Evolutionary conservation across 2,888 invertebrate genomes (phyloP), one percentile per base, ranked within the genome.

Genomic region (Pseudococcus viburni): DNA sequence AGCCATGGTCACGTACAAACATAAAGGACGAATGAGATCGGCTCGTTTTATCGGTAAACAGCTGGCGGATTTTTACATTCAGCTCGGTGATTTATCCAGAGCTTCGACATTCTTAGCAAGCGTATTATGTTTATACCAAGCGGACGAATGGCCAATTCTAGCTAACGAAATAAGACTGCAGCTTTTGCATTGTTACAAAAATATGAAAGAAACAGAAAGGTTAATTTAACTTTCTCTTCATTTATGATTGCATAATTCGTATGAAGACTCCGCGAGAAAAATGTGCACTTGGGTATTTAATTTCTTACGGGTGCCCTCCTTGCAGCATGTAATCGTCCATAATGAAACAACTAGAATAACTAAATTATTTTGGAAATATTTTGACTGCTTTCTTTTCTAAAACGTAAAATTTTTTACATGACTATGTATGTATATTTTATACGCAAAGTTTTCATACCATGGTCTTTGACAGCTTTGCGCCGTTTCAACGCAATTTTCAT

Each of bases 1-100:
- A 89, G 97, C 98, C 0, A 98, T 98, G 94, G 97, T 98, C 86
- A 98, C 98, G 0, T 98, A 97, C 91, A 99, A 99, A 91, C 98
- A 98, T 92, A 97, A 98, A 89, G 95, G 96, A 0, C 93, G 96
- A 89, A 91, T 94, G 90, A 93, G 94, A 91, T 97, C 96, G 88
- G 98, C 98, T 0, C 94, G 93, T 96, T 89, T 87, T 84, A 96
- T 98, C 89, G 98, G 98, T 0, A 94, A 96, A 64, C 96, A 98
- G 91, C 92, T 99, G 85, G 98, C 98, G 0, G 94, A 95, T 42
- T 98, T 98, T 91, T 98, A 99, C 92, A 95, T 96, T 90, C 95
- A 95, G 89, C 93, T 96, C 11, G 96, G 96, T 0, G 96, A 97
- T 91, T 95, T 96, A 0, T 95, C 96, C 90, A 98, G 98, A 91